A percentile compares a stretch with the other conserved stretches of the same genome.
Conservation (phyloP, 2,113 vertebrate genomes). For the Stegostoma tigrinum region DNA sequence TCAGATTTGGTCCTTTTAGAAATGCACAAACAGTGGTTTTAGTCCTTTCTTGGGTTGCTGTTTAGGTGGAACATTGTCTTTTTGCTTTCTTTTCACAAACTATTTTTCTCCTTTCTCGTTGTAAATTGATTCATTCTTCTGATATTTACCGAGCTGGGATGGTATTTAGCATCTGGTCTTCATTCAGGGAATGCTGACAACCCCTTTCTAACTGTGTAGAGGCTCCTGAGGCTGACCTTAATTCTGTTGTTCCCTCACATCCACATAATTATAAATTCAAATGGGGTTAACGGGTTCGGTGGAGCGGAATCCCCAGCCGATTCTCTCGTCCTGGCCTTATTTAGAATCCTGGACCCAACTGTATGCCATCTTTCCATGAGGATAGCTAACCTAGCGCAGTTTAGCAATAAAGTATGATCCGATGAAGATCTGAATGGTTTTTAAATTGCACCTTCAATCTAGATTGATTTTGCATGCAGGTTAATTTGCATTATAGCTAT, state of each 20-base stretch:
- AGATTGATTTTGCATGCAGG: not conserved
- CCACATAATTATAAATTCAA: not conserved
- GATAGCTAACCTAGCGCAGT: not conserved
- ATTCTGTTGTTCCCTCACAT: not conserved
- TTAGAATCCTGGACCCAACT: not conserved
- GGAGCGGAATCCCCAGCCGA: not conserved
- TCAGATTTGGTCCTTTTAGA: not conserved
- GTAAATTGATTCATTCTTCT: not conserved
- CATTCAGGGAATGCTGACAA: not conserved
- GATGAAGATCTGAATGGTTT: not conserved
- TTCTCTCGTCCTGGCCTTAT: not conserved
- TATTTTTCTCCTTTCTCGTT: not conserved
- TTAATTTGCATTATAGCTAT: constrained; percentile 1
- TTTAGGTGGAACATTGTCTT: not conserved
- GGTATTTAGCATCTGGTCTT: not conserved
- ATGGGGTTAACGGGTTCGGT: not conserved
- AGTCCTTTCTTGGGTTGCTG: not conserved
- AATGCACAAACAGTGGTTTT: not conserved
- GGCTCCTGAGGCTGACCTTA: not conserved
- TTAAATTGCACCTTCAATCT: not conserved
- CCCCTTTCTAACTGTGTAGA: too few species aligned
- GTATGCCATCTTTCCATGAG: not conserved
- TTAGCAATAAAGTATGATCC: not conserved
- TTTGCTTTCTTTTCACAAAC: not conserved
- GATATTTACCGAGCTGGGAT: not conserved